Evolutionary conservation across 64 coral and sea anemone species (phyloP), one percentile per base, ranked within the genome.

Genomic region (Montipora efflorescens): DNA sequence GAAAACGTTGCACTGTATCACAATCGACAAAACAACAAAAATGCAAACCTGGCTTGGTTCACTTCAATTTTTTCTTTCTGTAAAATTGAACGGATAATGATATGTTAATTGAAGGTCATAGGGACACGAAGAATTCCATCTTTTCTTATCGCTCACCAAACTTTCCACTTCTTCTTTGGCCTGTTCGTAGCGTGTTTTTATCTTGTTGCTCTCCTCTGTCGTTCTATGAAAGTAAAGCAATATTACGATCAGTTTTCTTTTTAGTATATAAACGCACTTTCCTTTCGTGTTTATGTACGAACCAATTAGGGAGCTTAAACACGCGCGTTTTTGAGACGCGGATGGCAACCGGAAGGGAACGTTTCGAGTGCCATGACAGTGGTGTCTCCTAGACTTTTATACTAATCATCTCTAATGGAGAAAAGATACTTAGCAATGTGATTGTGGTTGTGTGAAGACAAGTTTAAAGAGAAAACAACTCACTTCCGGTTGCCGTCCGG

Each of bases 21-120:
- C 53, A 57, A 57, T 4, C 8, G 53, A 57, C 53, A 57, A 57
- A 57, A 57, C 53, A 51, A 68, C 21, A 77, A 47, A 78, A 28
- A 76, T 45, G 88, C 88, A 81, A 48, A 95, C 93, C 93, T 97
- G 15, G 45, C 82, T 76, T 94, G 92, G 48, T 90, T 90, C 21
- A 91, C 80, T 68, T 97, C 95, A 84, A 97, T 74, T 74, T 91
- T 97, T 44, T 91, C 92, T 91, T 97, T 97, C 95, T 97, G 91
- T 28, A 73, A 62, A 69, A 49, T 48, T 19, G 16, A 84, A 49
- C 4, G 13, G 15, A 84, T 67, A 82, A 74, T 18, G 9, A 91
- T 19, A 47, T 59, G 80, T 62, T 75, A 36, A 36, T 36, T 36
- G 36, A 36, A 36, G 36, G 36, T 36, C 36, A 36, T 36, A 36